A percentile compares a stretch with the other conserved stretches of the same genome.
phyloP scores from a whole-genome alignment of 2,113 vertebrate species.

The Coreoperca whiteheadi region DNA sequence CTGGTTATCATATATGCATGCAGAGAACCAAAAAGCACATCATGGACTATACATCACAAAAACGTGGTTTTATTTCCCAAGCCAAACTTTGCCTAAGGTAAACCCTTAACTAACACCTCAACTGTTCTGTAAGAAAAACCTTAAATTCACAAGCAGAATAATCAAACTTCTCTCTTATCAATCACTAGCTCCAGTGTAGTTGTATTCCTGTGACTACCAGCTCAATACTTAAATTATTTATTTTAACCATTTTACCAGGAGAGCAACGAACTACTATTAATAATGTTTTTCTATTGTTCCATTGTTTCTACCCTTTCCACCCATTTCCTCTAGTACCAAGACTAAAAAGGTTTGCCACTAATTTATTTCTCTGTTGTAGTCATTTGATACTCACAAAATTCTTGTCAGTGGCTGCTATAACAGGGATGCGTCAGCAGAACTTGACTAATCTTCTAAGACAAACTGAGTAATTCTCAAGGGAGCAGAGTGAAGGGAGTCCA shows the following conservation, averaged over 20 bases:
- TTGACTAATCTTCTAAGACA: conserved; percentile 46
- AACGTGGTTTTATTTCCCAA: conserved; percentile 9
- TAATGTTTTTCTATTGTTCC: conserved; percentile 46
- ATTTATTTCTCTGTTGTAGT: conserved; percentile 38
- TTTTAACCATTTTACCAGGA: conserved; percentile 36
- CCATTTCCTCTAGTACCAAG: conserved; percentile 52
- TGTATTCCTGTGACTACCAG: conserved; percentile 2
- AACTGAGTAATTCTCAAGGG: conserved; percentile 9
- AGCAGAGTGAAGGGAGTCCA: background rate
- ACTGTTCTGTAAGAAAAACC: background rate
- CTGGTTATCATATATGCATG: conserved; percentile 47
- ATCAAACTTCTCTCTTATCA: background rate
- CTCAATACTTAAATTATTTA: background rate
- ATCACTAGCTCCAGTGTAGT: background rate
- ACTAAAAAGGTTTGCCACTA: conserved; percentile 23
- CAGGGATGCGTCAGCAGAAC: conserved; percentile 45
- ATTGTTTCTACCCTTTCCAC: conserved; percentile 50
- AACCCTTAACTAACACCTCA: background rate
- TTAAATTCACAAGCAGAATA: background rate
- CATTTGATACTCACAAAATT: conserved; percentile 41
- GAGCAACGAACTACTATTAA: background rate
- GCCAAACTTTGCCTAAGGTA: conserved; percentile 15
- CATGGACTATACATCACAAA: conserved; percentile 12
- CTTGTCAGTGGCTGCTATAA: conserved; percentile 36
- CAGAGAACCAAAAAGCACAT: conserved; percentile 40